Conservation (phyloP, 64 coral and sea anemone genomes). For the Actinia tenebrosa region DNA sequence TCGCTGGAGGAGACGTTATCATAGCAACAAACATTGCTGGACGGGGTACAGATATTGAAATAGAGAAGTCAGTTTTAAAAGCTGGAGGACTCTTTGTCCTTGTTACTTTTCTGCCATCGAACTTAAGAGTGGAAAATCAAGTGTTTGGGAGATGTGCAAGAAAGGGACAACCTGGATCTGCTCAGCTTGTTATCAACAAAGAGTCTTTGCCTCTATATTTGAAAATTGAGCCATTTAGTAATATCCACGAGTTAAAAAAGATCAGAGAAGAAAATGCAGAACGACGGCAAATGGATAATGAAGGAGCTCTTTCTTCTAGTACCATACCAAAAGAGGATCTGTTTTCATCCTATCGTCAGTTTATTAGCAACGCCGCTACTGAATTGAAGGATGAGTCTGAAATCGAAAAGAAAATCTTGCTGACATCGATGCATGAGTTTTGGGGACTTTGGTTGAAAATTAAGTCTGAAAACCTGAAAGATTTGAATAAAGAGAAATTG, state of each 20-base stretch:
- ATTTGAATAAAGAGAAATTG: not conserved
- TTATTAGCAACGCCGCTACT: not conserved
- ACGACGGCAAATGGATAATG: not conserved
- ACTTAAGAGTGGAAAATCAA: slow-evolving; percentile 28
- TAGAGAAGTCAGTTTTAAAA: not conserved
- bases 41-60: slow-evolving; percentile 21
- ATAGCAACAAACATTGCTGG: slow-evolving; percentile 33
- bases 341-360: not conserved
- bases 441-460: slow-evolving; percentile 38
- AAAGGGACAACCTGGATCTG: slow-evolving; percentile 24
- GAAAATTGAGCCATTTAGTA: not conserved
- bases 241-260: not conserved
- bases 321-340: not conserved
- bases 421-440: slow-evolving; percentile 15
- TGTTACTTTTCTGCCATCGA: slow-evolving; percentile 16
- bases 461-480: slow-evolving; percentile 11
- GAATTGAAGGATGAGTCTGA: not conserved
- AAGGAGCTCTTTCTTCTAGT: not conserved
- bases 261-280: not conserved
- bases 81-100: slow-evolving; percentile 29
- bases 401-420: not conserved
- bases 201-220: not conserved
- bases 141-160: slow-evolving; percentile 21
- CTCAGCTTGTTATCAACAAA: slow-evolving; percentile 20
- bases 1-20: slow-evolving; percentile 10